phyloP scores from a whole-genome alignment of 1,140 invertebrate genomes.

The Drosophila melanica region DNA sequence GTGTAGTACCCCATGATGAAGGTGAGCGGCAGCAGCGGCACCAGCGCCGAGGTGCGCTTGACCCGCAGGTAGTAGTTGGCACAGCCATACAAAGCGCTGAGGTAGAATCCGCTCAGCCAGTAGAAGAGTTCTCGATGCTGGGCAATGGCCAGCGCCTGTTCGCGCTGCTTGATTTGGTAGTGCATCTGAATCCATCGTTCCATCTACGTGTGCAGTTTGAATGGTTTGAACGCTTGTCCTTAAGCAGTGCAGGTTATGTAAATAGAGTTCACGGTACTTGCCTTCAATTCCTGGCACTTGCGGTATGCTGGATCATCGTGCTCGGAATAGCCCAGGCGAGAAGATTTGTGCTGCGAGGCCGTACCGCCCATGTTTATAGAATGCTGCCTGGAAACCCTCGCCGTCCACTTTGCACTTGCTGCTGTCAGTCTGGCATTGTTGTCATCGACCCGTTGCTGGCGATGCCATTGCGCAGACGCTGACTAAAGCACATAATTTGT shows the following conservation, averaged over 20 bases:
- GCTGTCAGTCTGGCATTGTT: conserved; percentile 1
- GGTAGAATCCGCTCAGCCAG: conserved; percentile 89
- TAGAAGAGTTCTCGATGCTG: conserved; percentile 89
- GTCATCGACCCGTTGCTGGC: conserved; percentile 44
- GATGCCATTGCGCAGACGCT: conserved; percentile 45
- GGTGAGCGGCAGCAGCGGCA: conserved; percentile 88
- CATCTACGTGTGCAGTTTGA: conserved; percentile 83
- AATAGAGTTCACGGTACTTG: conserved; percentile 12
- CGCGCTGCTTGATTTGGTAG: conserved; percentile 90
- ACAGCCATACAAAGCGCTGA: conserved; percentile 83
- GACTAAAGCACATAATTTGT: background rate
- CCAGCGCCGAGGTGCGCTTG: conserved; percentile 86
- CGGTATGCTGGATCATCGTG: conserved; percentile 74
- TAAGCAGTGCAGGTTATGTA: conserved; percentile 15
- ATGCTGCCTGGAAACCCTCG: background rate
- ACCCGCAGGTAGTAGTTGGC: conserved; percentile 86
- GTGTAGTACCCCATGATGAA: conserved; percentile 90
- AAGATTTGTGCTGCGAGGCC: conserved; percentile 60
- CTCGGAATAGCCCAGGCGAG: conserved; percentile 48
- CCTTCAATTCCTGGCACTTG: conserved; percentile 78
- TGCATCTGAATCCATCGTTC: conserved; percentile 91
- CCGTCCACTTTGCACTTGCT: conserved; percentile 23
- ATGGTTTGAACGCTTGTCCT: too few species aligned
- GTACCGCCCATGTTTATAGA: conserved; percentile 54
- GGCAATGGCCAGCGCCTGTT: conserved; percentile 89